These are phyloP conservation scores for Cryptoprocta ferox DNA, from an alignment of 2,797 vertebrate genomes.

Conservation along the genomic window DNA sequence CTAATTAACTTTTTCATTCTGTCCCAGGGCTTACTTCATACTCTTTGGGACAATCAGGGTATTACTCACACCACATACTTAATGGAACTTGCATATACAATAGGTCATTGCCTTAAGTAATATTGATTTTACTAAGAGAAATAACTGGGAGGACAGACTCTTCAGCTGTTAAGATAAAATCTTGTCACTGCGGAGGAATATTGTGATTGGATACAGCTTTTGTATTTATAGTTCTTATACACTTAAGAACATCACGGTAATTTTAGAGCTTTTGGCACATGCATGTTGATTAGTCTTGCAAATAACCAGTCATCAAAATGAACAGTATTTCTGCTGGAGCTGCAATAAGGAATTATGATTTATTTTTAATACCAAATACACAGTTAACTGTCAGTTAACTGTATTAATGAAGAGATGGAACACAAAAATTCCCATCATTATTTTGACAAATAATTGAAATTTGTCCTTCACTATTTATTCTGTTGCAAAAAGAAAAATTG, in stretches of 20 bases:
- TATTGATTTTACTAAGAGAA: neutral
- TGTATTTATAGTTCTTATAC: neutral
- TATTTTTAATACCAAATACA: neutral
- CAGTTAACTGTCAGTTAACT: constrained; percentile 16
- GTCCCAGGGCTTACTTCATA: neutral
- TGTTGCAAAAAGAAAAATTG: neutral
- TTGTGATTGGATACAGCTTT: neutral
- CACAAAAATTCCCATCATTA: constrained; percentile 8
- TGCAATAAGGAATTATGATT: neutral
- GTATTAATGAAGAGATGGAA: neutral
- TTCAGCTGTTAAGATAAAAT: neutral
- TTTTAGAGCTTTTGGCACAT: neutral
- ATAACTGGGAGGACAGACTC: neutral
- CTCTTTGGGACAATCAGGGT: neutral
- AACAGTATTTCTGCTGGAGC: neutral
- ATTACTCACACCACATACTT: neutral
- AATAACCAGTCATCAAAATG: constrained; percentile 16
- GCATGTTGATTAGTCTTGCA: constrained; percentile 14
- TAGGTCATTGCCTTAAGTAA: neutral
- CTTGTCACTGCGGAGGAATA: neutral
- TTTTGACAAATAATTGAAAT: constrained; percentile 52
- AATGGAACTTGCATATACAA: neutral
- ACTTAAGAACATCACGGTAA: neutral
- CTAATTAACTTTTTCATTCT: neutral
- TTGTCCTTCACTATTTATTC: neutral